Base-by-base conservation (phyloP, 2,888 invertebrate genomes). In the Nemotelus pantherinus region DNA sequence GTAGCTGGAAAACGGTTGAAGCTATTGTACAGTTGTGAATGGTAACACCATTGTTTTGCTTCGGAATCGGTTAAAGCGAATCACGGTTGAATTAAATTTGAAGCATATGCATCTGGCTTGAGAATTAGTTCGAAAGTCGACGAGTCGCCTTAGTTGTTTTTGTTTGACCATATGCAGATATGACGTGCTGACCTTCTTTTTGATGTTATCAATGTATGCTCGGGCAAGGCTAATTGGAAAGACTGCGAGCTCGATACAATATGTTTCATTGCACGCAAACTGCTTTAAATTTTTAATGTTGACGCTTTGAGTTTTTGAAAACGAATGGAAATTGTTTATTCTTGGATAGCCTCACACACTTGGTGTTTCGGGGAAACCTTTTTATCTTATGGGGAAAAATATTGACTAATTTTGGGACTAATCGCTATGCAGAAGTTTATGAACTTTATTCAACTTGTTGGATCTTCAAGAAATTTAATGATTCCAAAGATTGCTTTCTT, bases 61-160 rank as follows among this genome's bases (percentile, higher is more conserved):
- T 74, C 48, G 74, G 57, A 63, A 74, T 63, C 74, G 50, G 60
- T 48, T 47, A 60, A 72, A 57, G 72, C 39, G 58, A 45, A 72
- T 71, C 57, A 55, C 2, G 25, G 39, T 48, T 71, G n/a, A 10
- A 41, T n/a, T 71, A 10, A 71, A 71, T 57, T 71, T 39, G 71
- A 55, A 68, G 48, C 48, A 39, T 50, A 44, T 71, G 57, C 71
- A 71, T 57, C 41, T 65, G 39, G n/a, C 5, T n/a, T 5, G 10
- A n/a, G n/a, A 63, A 41, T 43, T 43, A 41, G n/a, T 47, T 39
- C 47, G 4, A 3, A 47, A 45, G 4, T 25, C 65, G 10, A 45
- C 47, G 6, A 44, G 44, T 65, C 65, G 39, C 43, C 43, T 53
- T 50, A 55, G 43, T 9, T 41, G 53, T 50, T 70, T 53, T 70